These are phyloP conservation scores for Macquaria australasica DNA, from an alignment of 2,113 vertebrate genomes.

Conservation along the genomic window DNA sequence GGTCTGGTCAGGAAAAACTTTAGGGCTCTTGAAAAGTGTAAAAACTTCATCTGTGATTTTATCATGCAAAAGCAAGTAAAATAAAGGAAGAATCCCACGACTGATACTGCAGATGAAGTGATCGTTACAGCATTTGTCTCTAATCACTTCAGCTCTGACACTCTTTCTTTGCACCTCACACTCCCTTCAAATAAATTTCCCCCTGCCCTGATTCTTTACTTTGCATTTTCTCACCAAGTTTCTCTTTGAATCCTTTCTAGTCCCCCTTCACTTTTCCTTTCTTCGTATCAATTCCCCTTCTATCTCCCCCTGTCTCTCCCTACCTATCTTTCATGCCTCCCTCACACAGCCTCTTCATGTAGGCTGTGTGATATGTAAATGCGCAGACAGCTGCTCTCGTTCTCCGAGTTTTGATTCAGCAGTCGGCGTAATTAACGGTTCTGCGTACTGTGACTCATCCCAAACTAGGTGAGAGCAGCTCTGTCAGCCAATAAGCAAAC, in stretches of 20 bases:
- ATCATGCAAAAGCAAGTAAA: slow-evolving; percentile 1
- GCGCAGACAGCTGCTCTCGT: slow-evolving; percentile 82
- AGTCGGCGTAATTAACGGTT: slow-evolving; percentile 81
- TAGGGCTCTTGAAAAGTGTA: not conserved
- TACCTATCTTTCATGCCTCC: slow-evolving; percentile 48
- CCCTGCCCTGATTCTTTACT: slow-evolving; percentile 44
- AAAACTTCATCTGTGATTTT: not conserved
- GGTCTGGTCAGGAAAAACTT: not conserved
- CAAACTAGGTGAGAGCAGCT: slow-evolving; percentile 78
- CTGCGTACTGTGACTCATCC: slow-evolving; percentile 79
- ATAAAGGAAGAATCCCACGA: slow-evolving; percentile 13
- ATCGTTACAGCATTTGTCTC: slow-evolving; percentile 26
- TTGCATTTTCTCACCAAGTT: slow-evolving; percentile 24
- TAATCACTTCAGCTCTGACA: slow-evolving; percentile 47
- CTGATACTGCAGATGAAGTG: slow-evolving; percentile 13
- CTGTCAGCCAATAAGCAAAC: slow-evolving; percentile 65
- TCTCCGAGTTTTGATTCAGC: slow-evolving; percentile 79
- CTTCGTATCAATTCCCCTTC: slow-evolving; percentile 47
- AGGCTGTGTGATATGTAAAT: slow-evolving; percentile 84
- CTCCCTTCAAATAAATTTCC: slow-evolving; percentile 3
- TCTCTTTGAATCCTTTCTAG: slow-evolving; percentile 45
- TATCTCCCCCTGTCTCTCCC: slow-evolving; percentile 33
- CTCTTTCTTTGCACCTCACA: slow-evolving; percentile 22
- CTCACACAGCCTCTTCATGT: slow-evolving; percentile 58
- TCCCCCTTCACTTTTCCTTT: slow-evolving; percentile 28